phyloP scores from a whole-genome alignment of 2,113 vertebrate genomes.

The Callorhinus ursinus region DNA sequence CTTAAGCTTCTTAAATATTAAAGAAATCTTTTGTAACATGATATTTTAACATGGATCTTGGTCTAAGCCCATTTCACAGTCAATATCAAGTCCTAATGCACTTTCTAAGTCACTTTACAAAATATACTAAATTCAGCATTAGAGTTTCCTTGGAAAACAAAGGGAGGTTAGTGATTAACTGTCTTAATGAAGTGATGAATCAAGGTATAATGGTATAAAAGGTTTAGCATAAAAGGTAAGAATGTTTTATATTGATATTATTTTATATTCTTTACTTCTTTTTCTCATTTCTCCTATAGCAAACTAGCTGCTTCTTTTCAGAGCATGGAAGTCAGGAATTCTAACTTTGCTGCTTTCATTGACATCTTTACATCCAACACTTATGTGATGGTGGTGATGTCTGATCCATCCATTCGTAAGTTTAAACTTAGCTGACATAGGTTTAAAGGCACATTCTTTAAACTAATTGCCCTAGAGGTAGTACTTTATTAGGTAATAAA shows the following conservation, averaged over 20 bases:
- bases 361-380: conserved; percentile 99
- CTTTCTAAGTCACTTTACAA: not conserved
- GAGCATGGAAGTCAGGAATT: conserved; percentile 99
- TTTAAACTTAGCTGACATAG: conserved; percentile 68
- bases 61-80: conserved; percentile 23
- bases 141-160: conserved; percentile 45
- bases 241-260: conserved; percentile 9
- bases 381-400: conserved; percentile 99
- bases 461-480: conserved; percentile 26
- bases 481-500: conserved; percentile 51
- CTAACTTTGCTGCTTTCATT: conserved; percentile 99
- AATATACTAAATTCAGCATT: conserved; percentile 41
- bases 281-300: conserved; percentile 82
- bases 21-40: not conserved
- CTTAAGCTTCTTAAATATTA: conserved; percentile 40
- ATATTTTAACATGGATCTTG: conserved; percentile 20
- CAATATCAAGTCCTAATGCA: not conserved
- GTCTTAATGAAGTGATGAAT: not conserved
- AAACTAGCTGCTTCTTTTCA: conserved; percentile 99
- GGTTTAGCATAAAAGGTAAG: conserved; percentile 33
- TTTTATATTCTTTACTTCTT: conserved; percentile 29
- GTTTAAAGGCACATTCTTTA: conserved; percentile 53
- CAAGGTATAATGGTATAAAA: conserved; percentile 44
- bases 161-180: not conserved
- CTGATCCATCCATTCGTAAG: conserved; percentile 99